Conservation (phyloP, 1,140 invertebrate genomes). For the Drosophila malerkotliana region DNA sequence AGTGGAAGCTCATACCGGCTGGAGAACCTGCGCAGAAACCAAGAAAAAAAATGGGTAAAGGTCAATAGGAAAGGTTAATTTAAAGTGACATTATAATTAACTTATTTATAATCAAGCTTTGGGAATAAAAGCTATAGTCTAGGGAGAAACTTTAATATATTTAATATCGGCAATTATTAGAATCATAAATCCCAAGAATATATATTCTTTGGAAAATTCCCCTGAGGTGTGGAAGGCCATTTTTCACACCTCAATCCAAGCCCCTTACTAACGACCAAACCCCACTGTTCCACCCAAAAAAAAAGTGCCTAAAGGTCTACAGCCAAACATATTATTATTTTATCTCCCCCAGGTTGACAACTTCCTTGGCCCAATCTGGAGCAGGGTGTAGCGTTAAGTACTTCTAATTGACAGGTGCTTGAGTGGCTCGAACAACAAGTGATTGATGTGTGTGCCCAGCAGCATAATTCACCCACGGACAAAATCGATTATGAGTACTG, state of each 20-base stretch:
- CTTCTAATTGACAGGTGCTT: constrained; percentile 43
- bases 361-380: constrained; percentile 12
- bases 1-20: constrained; percentile 97
- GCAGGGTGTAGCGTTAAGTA: constrained; percentile 25
- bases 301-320: neutral
- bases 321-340: constrained; percentile 20
- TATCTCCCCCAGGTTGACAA: constrained; percentile 19
- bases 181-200: neutral
- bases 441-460: constrained; percentile 33
- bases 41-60: constrained; percentile 37
- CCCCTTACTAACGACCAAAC: constrained; percentile 3
- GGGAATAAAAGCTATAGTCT: too few relatives aligned
- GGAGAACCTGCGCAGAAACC: constrained; percentile 94
- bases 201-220: neutral
- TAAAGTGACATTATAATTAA: constrained; percentile 62
- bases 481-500: constrained; percentile 44
- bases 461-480: constrained; percentile 31
- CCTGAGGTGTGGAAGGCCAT: neutral
- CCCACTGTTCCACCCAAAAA: neutral
- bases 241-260: neutral
- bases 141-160: neutral
- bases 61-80: constrained; percentile 13
- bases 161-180: neutral
- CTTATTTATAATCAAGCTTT: neutral
- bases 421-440: constrained; percentile 29